Conservation (phyloP, 2,888 invertebrate genomes). For the Suillia variegata region DNA sequence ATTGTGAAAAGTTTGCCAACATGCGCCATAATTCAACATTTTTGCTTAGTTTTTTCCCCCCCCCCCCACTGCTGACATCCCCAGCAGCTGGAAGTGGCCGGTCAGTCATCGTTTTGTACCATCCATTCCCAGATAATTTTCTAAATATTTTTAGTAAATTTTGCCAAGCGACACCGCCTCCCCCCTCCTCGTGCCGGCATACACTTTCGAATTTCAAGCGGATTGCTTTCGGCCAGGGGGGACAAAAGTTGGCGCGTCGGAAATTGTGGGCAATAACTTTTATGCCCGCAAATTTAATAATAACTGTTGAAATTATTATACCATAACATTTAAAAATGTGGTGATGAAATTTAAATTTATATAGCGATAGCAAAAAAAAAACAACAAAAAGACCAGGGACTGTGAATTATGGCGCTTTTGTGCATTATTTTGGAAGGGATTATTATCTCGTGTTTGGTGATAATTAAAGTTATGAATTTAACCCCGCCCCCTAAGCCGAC, state of each 20-base stretch:
- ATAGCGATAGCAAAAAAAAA: no score
- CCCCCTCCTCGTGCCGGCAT: background rate
- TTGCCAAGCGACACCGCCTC: background rate
- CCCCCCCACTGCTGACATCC: background rate
- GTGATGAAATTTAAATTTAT: no score
- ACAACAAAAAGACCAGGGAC: no score
- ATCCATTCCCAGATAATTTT: constrained; percentile 12
- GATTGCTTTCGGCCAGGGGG: background rate
- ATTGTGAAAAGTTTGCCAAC: constrained; percentile 17
- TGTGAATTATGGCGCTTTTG: no score
- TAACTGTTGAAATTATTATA: no score
- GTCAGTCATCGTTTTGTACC: background rate
- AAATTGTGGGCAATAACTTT: constrained; percentile 3
- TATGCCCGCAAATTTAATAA: constrained; percentile 19
- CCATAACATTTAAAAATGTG: no score
- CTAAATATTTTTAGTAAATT: constrained; percentile 12
- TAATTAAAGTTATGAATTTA: no score
- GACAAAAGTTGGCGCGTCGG: background rate
- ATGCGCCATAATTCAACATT: background rate
- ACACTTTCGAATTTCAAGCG: background rate
- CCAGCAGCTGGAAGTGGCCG: background rate
- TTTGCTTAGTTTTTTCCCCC: background rate
- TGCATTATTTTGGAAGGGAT: no score
- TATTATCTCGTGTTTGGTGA: no score
- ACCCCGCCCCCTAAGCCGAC: no score